A percentile compares a stretch with the other conserved stretches of the same genome.
phyloP scores from a whole-genome alignment of 2,888 invertebrate species.

The Drosophila mercatorum region DNA sequence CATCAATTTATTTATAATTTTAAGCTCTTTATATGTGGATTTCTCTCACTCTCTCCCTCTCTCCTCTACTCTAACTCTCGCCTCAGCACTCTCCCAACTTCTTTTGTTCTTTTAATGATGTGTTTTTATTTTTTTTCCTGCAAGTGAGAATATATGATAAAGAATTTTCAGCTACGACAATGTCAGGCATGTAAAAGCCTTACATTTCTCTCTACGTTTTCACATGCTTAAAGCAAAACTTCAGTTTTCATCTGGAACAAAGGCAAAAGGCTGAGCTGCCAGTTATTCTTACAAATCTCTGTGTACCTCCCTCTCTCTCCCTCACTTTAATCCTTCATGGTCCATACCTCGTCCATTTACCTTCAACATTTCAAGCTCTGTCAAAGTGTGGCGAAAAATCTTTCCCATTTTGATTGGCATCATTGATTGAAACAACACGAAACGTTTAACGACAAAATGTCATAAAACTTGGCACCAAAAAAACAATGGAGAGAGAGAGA shows the following conservation, averaged over 20 bases:
- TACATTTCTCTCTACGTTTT: neutral
- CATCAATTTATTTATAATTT: neutral
- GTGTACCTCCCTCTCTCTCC: neutral
- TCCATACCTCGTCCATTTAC: conserved; percentile 2
- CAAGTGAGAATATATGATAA: neutral
- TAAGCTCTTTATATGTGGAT: too few relatives aligned
- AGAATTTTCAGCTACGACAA: neutral
- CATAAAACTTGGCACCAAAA: conserved; percentile 58
- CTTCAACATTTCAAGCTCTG: conserved; percentile 38
- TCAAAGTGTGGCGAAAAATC: conserved; percentile 66
- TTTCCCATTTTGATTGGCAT: conserved; percentile 80
- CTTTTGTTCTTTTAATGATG: conserved; percentile 10
- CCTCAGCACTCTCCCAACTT: neutral
- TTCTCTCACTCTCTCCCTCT: neutral
- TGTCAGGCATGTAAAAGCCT: neutral
- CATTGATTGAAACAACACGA: conserved; percentile 82
- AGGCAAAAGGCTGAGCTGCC: conserved; percentile 8
- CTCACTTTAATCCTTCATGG: conserved; percentile 12
- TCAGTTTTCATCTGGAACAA: conserved; percentile 8
- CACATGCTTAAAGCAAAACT: conserved; percentile 2
- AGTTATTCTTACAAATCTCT: conserved; percentile 12
- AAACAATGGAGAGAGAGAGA: conserved; percentile 24
- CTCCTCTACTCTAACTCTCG: too few relatives aligned
- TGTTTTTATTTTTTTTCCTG: neutral
- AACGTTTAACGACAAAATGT: conserved; percentile 70